Base-by-base conservation (phyloP, 53 echinoderm and acorn worm genomes). In the Apostichopus leukothele region DNA sequence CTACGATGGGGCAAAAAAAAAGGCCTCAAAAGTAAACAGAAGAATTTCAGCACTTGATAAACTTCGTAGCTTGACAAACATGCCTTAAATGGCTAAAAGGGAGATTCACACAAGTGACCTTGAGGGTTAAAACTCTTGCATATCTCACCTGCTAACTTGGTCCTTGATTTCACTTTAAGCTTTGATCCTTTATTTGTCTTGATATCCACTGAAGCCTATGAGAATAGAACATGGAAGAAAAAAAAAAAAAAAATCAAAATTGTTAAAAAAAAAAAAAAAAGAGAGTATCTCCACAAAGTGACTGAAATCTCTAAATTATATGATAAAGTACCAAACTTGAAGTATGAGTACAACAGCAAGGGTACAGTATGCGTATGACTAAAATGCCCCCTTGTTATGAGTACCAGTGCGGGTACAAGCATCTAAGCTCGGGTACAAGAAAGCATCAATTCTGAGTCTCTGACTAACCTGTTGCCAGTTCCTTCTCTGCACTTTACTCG, bases 171-270 rank as follows among this genome's bases (percentile, higher is more conserved):
- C 9, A 94, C 74, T 67, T 93, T 90, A 22, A 95, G 22, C 71
- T 92, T 97, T 25, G 92, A 94, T 78, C 97, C 97, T 74, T 92
- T 76, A 51, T 89, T 94, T 53, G 97, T 97, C 86, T 97, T 97
- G 86, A 97, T 95, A 55, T 97, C 97, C 51, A 95, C 89, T 66
- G 97, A 95, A 25, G 78, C 89, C 97, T 97, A 88, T 51, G 60
- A 60, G 76, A 89, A 71, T 52, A 20, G 60, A 71, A 20, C 5
- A 50, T 14, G 10, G 21, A 26, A 76, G 63, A 5, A 86, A 68
- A 74, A 16, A 86, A 74, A 16, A 86, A 90, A 9, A 1, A 12
- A 22, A 51, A 67, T 7, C 59, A 68, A 68, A 8, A 50, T 26
- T 16, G 19, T 59, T 60, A 22, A 16, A 78, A 53, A 2, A 14